A percentile compares a stretch with the other conserved stretches of the same genome.
phyloP scores from a whole-genome alignment of 2,888 invertebrate genomes.

The Athalia cordata region DNA sequence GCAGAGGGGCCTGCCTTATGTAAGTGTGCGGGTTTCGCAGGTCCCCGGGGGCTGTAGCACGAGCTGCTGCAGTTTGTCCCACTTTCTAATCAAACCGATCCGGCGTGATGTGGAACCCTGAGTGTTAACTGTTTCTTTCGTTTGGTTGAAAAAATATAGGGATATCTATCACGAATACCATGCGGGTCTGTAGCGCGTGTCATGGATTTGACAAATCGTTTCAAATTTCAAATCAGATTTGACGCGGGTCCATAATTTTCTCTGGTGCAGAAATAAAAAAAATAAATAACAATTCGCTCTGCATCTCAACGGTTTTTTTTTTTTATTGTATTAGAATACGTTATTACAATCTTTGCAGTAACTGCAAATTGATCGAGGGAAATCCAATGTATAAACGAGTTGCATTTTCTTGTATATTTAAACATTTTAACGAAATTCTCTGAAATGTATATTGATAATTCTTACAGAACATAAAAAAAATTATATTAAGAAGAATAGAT shows the following conservation, averaged over 20 bases:
- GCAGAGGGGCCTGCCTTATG: slow-evolving; percentile 50
- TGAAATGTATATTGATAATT: too few species aligned
- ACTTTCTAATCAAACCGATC: slow-evolving; percentile 69
- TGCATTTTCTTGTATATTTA: not conserved
- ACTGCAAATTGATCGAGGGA: not conserved
- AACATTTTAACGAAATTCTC: too few species aligned
- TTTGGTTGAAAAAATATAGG: not conserved
- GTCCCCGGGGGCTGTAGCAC: slow-evolving; percentile 58
- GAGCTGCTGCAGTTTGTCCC: slow-evolving; percentile 63
- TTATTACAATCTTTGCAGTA: not conserved
- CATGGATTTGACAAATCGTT: too few species aligned
- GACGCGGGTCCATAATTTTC: too few species aligned
- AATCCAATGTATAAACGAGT: not conserved
- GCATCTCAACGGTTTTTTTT: too few species aligned
- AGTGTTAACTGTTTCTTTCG: slow-evolving; percentile 33
- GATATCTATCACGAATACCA: not conserved
- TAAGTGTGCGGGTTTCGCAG: slow-evolving; percentile 57
- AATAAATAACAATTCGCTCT: too few species aligned
- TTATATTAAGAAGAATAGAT: too few species aligned
- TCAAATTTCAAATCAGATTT: too few species aligned
- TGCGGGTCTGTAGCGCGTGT: not conserved
- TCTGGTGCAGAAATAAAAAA: too few species aligned
- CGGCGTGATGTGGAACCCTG: slow-evolving; percentile 45
- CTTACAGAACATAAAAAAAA: too few species aligned
- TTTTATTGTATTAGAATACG: not conserved